phyloP scores from a whole-genome alignment of 2,113 vertebrate species.

The Aegithalos caudatus region DNA sequence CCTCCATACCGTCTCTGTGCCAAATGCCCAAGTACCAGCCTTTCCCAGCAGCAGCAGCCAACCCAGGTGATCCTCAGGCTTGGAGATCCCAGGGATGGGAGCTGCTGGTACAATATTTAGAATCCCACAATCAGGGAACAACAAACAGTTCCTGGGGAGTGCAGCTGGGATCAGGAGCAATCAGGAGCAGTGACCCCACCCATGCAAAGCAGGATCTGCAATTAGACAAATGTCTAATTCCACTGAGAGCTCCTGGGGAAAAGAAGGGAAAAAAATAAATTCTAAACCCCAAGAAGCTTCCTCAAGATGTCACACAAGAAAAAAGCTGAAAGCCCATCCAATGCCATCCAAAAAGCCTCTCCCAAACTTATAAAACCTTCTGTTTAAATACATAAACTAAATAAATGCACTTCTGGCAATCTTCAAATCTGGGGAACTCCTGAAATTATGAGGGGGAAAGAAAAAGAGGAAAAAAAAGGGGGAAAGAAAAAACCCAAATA shows the following conservation, averaged over 20 bases:
- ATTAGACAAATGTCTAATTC: background rate
- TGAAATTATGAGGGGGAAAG: background rate
- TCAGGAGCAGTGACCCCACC: background rate
- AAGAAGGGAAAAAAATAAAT: background rate
- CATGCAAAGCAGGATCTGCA: background rate
- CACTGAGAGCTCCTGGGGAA: background rate
- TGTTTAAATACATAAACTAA: background rate
- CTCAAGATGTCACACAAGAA: background rate
- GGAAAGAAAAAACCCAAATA: background rate
- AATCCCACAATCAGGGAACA: background rate
- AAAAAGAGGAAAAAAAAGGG: background rate
- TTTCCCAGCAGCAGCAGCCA: background rate
- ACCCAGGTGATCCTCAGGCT: accelerated
- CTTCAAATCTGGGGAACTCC: accelerated
- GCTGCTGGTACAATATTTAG: background rate
- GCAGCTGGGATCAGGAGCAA: background rate
- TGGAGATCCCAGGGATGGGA: background rate
- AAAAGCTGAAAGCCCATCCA: background rate
- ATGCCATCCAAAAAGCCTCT: background rate
- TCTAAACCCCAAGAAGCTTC: background rate
- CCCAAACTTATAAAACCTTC: background rate
- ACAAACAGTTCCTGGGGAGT: background rate
- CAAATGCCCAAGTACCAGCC: accelerated
- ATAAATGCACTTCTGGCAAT: background rate
- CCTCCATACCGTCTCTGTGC: too few relatives aligned